phyloP scores from a whole-genome alignment of 2,888 invertebrate genomes.

The Rhagium mordax region DNA sequence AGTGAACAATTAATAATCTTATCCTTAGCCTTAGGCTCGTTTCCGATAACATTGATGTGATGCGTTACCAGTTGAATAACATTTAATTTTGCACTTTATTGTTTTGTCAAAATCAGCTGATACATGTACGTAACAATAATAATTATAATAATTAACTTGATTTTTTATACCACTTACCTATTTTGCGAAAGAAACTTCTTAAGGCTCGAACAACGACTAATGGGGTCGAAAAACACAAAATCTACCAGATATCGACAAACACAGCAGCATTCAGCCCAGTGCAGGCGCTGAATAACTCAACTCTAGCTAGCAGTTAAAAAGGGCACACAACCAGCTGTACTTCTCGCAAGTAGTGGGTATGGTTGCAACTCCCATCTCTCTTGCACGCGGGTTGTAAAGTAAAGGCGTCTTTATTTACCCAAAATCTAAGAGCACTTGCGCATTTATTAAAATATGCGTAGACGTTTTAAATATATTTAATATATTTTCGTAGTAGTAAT shows the following conservation, averaged over 20 bases:
- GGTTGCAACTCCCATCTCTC: neutral
- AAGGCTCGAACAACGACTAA: constrained; percentile 54
- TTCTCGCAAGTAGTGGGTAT: constrained; percentile 17
- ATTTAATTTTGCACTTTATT: neutral
- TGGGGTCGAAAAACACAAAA: constrained; percentile 61
- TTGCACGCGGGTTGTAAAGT: neutral
- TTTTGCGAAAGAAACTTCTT: neutral
- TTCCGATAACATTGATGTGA: neutral
- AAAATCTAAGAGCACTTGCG: neutral
- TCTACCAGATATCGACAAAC: constrained; percentile 51
- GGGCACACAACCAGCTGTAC: constrained; percentile 43
- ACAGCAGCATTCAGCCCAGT: constrained; percentile 63
- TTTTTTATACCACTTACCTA: neutral
- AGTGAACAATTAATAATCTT: neutral
- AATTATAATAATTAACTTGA: neutral
- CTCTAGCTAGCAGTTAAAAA: constrained; percentile 40
- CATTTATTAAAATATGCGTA: neutral
- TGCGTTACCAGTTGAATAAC: neutral
- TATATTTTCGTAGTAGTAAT: neutral
- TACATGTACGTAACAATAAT: neutral
- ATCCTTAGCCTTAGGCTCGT: neutral
- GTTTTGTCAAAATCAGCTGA: constrained; percentile 44
- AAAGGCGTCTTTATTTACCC: neutral
- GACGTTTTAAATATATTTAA: neutral
- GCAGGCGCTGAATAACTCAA: constrained; percentile 62